phyloP scores from a whole-genome alignment of 2,888 invertebrate species.

The Thecophora atra region DNA sequence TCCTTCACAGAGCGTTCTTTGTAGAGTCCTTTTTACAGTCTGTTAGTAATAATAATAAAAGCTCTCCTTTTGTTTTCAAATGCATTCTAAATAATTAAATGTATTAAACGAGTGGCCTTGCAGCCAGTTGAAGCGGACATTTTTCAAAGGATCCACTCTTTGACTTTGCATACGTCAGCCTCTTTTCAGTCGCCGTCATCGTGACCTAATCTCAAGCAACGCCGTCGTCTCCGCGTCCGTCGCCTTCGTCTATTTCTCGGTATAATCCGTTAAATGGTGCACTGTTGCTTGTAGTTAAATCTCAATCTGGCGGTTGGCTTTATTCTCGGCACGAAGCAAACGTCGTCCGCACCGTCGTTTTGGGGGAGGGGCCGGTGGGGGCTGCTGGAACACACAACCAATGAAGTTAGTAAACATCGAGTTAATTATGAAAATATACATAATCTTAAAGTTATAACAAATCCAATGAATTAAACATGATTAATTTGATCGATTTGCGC shows the following conservation, averaged over 20 bases:
- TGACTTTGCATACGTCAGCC: not conserved
- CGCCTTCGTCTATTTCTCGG: too few relatives aligned
- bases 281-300: conserved; percentile 10
- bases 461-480: not conserved
- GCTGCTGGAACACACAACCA: not conserved
- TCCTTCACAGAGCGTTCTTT: too few relatives aligned
- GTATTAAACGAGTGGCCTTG: not conserved
- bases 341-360: not conserved
- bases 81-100: not conserved
- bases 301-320: not conserved
- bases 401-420: not conserved
- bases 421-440: not conserved
- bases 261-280: too few relatives aligned
- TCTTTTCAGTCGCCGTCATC: too few relatives aligned
- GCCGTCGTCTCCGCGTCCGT: not conserved
- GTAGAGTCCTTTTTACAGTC: too few relatives aligned
- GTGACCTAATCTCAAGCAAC: not conserved
- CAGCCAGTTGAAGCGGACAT: not conserved
- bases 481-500: too few relatives aligned
- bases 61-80: not conserved
- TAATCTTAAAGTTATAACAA: not conserved
- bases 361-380: not conserved
- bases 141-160: not conserved
- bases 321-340: not conserved
- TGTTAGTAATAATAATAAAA: too few relatives aligned